Percentiles rank a stretch among this genome's conserved stretches.
Evolutionary conservation across 2,113 vertebrate species (phyloP).

Genomic region (Callocephalon fimbriatum): DNA sequence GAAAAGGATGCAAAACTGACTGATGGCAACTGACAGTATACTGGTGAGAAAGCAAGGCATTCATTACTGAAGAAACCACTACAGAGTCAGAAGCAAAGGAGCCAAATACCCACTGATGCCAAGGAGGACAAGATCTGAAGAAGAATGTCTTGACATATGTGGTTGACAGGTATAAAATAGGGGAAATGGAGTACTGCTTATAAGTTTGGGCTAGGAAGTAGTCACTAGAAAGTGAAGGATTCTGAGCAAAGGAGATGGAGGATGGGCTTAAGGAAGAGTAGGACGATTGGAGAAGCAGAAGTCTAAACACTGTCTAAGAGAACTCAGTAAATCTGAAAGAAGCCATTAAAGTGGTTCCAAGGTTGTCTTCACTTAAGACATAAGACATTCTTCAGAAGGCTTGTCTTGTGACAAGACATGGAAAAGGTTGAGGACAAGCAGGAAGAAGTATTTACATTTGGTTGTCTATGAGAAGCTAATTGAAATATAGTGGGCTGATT

Average conservation of each 20-base stretch:
- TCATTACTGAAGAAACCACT: background rate
- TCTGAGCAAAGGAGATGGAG: background rate
- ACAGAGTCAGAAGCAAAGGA: background rate
- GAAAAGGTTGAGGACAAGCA: background rate
- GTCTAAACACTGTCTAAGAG: background rate
- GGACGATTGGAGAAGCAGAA: background rate
- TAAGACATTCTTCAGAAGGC: background rate
- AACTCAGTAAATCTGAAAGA: background rate
- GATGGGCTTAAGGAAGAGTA: background rate
- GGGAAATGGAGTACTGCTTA: background rate
- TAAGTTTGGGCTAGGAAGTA: background rate
- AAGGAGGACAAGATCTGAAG: background rate
- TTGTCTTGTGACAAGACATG: background rate
- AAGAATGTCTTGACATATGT: background rate
- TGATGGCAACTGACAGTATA: background rate
- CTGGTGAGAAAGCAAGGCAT: background rate
- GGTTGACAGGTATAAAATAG: background rate
- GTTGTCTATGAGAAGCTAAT: background rate
- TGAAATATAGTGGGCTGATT: background rate
- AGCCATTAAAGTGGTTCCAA: background rate
- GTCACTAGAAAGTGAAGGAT: background rate
- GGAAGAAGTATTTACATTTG: background rate
- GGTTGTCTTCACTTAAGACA: background rate
- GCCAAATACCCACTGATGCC: background rate
- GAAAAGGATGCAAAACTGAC: background rate